Conservation (phyloP, 1,140 invertebrate genomes). For the Trialeurodes vaporariorum region DNA sequence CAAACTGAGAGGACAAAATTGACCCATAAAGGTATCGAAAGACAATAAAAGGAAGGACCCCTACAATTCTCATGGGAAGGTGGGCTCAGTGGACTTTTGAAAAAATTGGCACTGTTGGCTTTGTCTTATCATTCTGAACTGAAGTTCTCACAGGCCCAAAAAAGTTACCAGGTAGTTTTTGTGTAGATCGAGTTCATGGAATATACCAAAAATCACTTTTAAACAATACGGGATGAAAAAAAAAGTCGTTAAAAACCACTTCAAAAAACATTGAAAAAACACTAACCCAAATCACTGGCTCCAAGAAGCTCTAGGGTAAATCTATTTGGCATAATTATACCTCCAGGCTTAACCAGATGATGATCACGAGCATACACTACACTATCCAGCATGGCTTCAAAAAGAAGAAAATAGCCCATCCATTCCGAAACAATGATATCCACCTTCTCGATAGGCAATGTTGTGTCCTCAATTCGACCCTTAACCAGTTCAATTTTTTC, state of each 20-base stretch:
- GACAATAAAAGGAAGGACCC: no score
- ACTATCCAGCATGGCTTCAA: conserved; percentile 95
- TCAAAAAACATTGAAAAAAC: conserved; percentile 11
- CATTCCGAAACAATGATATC: conserved; percentile 97
- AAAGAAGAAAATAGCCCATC: conserved; percentile 99
- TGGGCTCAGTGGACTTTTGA: no score
- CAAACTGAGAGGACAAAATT: no score
- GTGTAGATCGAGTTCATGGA: no score
- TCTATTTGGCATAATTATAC: conserved; percentile 74
- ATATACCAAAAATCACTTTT: no score
- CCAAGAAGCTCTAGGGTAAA: conserved; percentile 82
- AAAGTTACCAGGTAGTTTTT: no score
- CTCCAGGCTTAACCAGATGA: conserved; percentile 62
- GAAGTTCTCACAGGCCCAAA: no score
- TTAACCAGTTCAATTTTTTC: conserved; percentile 64
- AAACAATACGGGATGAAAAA: no score
- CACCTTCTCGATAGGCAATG: conserved; percentile 68
- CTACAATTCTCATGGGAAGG: no score
- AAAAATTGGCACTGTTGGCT: no score
- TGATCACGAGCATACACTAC: conserved; percentile 84
- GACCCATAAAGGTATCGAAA: no score
- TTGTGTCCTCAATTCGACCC: conserved; percentile 82
- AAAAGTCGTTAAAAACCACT: conserved; percentile 18
- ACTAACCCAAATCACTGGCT: conserved; percentile 70
- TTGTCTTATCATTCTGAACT: no score